Evolutionary conservation across 2,113 vertebrate genomes (phyloP).

Genomic region (Spea multiplicata): DNA sequence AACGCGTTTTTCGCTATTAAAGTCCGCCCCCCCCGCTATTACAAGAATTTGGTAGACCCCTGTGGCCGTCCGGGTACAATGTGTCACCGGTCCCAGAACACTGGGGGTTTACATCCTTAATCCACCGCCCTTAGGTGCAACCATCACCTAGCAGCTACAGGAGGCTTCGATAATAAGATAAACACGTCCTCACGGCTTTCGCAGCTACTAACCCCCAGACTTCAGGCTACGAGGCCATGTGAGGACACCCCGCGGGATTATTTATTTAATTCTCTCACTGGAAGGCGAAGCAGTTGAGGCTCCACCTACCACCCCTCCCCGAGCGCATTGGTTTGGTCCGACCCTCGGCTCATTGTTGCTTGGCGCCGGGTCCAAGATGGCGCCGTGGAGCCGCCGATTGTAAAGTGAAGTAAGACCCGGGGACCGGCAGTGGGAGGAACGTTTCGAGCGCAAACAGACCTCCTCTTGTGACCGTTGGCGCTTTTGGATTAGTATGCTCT

Average conservation of each 20-base stretch:
- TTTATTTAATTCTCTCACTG: conserved; percentile 37
- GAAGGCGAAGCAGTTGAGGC: conserved; percentile 40
- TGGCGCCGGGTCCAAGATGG: conserved; percentile 91
- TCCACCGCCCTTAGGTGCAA: neutral
- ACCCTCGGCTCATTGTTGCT: conserved; percentile 56
- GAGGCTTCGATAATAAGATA: no score
- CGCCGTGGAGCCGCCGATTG: conserved; percentile 68
- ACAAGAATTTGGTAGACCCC: no score
- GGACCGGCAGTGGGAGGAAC: conserved; percentile 54
- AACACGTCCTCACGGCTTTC: neutral
- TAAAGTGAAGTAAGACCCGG: conserved; percentile 55
- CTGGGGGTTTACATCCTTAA: neutral
- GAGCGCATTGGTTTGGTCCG: conserved; percentile 49
- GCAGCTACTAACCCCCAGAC: neutral
- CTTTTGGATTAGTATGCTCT: conserved; percentile 49
- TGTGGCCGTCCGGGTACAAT: no score
- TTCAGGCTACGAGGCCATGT: conserved; percentile 31
- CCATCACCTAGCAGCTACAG: neutral
- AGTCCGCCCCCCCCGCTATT: no score
- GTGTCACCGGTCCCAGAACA: no score
- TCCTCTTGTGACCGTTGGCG: conserved; percentile 40
- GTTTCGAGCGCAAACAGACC: neutral
- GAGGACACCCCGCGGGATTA: conserved; percentile 37
- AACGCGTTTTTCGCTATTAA: no score
- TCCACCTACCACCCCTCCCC: neutral